Evolutionary conservation across 2,888 invertebrate species (phyloP).

Genomic region (Noctua janthina): DNA sequence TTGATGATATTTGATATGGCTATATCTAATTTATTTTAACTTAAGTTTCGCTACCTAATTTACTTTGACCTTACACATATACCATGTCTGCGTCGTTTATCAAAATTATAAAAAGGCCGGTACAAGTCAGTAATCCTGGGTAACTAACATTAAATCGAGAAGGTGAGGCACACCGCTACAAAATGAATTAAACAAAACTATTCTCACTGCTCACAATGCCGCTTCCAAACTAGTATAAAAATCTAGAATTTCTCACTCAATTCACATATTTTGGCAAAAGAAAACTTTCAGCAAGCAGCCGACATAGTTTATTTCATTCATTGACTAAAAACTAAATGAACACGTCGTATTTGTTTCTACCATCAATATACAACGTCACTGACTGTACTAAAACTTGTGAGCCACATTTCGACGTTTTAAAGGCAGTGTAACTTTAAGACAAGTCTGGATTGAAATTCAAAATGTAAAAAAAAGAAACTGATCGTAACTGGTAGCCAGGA

Average conservation of each 20-base stretch:
- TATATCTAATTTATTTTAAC: background rate
- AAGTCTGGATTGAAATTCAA: background rate
- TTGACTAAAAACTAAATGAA: conserved; percentile 57
- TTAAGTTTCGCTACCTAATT: background rate
- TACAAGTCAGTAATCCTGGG: conserved; percentile 40
- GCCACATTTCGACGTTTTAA: conserved; percentile 28
- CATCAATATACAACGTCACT: conserved; percentile 22
- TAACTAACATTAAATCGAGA: conserved; percentile 55
- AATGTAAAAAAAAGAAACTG: background rate
- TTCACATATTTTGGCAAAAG: conserved; percentile 40
- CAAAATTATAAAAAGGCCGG: conserved; percentile 49
- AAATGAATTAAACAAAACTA: conserved; percentile 38
- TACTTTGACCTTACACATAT: conserved; percentile 12
- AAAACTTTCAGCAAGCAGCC: conserved; percentile 47
- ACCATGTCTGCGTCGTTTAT: conserved; percentile 40
- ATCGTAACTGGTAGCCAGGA: background rate
- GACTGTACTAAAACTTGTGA: conserved; percentile 29
- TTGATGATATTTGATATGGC: too few species aligned
- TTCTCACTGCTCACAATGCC: conserved; percentile 37
- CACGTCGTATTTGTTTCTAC: conserved; percentile 24
- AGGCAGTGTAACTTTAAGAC: conserved; percentile 28
- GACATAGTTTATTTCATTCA: conserved; percentile 60
- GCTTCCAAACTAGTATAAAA: conserved; percentile 25
- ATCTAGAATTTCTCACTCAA: conserved; percentile 25
- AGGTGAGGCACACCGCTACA: conserved; percentile 56